Conservation (phyloP, 2,797 vertebrate genomes). For the Chloroceryle inda region DNA sequence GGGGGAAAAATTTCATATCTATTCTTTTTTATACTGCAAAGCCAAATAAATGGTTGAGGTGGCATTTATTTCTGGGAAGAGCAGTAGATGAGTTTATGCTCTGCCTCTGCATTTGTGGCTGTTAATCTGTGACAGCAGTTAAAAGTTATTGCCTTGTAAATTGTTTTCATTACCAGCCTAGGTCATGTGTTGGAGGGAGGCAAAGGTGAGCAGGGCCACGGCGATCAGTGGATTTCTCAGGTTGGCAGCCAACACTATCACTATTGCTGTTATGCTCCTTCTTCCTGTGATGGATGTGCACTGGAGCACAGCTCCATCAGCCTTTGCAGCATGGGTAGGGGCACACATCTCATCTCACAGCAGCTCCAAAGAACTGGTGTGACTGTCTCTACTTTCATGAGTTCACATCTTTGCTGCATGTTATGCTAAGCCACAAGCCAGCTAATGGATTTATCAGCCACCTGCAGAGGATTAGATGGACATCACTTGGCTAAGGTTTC, state of each 20-base stretch:
- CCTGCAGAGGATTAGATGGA: neutral
- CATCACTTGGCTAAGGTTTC: neutral
- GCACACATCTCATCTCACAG: neutral
- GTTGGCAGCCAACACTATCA: neutral
- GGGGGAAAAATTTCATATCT: neutral
- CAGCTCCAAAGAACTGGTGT: neutral
- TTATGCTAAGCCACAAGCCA: neutral
- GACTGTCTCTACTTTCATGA: accelerated
- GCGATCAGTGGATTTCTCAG: neutral
- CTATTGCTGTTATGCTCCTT: neutral
- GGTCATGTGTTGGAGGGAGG: neutral
- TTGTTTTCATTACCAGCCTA: neutral
- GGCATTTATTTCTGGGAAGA: neutral
- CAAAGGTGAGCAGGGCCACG: neutral
- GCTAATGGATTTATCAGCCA: neutral
- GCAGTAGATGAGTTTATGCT: neutral
- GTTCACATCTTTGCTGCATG: neutral
- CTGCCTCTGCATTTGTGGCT: neutral
- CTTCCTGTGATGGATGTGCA: neutral
- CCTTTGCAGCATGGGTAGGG: neutral
- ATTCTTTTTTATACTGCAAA: neutral
- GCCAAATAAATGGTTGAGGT: neutral
- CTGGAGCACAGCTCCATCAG: neutral
- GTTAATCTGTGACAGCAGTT: neutral
- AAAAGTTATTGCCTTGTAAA: conserved; percentile 6